These are phyloP conservation scores for Naja naja DNA, from an alignment of 2,113 vertebrate genomes.

Conservation along the genomic window DNA sequence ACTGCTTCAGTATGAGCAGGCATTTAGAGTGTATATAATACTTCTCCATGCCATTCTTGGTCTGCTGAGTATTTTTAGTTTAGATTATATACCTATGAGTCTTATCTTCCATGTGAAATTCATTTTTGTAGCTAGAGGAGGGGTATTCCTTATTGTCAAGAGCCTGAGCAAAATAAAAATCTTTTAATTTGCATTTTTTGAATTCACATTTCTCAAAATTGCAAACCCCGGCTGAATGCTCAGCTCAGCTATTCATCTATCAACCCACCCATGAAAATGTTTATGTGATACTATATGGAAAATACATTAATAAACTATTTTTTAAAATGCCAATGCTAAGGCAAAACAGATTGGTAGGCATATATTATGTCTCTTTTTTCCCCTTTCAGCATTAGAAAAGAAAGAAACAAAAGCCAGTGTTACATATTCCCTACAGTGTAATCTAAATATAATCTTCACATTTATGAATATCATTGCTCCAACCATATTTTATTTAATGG, in stretches of 20 bases:
- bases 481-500: not conserved
- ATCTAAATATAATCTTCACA: not conserved
- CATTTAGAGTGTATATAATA: not conserved
- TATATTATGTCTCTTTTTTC: not conserved
- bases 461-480: not conserved
- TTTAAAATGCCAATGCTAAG: conserved; percentile 28
- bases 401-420: not conserved
- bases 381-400: not conserved
- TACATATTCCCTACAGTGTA: not conserved
- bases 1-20: conserved; percentile 44
- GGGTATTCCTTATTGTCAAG: not conserved
- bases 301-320: not conserved
- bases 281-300: not conserved
- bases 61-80: not conserved
- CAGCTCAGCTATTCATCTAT: conserved; percentile 55
- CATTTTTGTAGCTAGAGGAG: not conserved
- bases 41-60: not conserved
- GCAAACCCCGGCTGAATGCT: conserved; percentile 24
- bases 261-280: conserved; percentile 22
- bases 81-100: not conserved
- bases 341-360: not conserved
- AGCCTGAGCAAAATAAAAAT: conserved; percentile 18
- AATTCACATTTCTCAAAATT: conserved; percentile 41
- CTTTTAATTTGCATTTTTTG: conserved; percentile 19
- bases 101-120: not conserved